phyloP scores from a whole-genome alignment of 2,888 invertebrate genomes.

The Myopa testacea region DNA sequence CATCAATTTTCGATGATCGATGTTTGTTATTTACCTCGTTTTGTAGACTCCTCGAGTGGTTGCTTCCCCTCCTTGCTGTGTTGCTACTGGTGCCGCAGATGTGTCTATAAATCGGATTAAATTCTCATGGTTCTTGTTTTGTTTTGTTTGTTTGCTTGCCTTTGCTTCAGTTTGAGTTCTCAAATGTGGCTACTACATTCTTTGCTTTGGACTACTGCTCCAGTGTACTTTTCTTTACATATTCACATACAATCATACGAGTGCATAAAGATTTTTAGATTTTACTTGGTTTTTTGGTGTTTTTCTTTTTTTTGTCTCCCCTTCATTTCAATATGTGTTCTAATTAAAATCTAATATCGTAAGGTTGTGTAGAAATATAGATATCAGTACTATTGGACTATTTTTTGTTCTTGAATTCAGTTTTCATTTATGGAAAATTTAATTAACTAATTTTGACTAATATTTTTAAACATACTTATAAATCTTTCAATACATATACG shows the following conservation, averaged over 20 bases:
- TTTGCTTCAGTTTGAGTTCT: neutral
- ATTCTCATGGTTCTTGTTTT: conserved; percentile 24
- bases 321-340: too few relatives aligned
- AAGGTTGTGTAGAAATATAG: too few relatives aligned
- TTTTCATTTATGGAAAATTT: too few relatives aligned
- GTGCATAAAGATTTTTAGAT: too few relatives aligned
- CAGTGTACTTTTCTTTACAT: conserved; percentile 13
- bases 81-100: conserved; percentile 7
- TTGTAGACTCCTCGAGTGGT: neutral
- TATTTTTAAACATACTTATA: neutral
- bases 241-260: too few relatives aligned
- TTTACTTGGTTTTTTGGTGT: too few relatives aligned
- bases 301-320: too few relatives aligned
- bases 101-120: conserved; percentile 33
- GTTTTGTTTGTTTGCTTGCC: neutral
- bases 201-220: conserved; percentile 20
- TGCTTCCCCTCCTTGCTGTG: neutral
- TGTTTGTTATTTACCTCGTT: conserved; percentile 17
- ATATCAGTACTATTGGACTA: too few relatives aligned
- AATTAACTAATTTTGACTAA: neutral
- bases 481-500: neutral
- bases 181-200: conserved; percentile 10
- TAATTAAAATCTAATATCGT: too few relatives aligned
- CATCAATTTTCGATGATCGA: neutral
- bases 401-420: too few relatives aligned